Evolutionary conservation across 1,140 invertebrate species (phyloP), one percentile per base, ranked within the genome.

Genomic region (Drosophila chauvacae): DNA sequence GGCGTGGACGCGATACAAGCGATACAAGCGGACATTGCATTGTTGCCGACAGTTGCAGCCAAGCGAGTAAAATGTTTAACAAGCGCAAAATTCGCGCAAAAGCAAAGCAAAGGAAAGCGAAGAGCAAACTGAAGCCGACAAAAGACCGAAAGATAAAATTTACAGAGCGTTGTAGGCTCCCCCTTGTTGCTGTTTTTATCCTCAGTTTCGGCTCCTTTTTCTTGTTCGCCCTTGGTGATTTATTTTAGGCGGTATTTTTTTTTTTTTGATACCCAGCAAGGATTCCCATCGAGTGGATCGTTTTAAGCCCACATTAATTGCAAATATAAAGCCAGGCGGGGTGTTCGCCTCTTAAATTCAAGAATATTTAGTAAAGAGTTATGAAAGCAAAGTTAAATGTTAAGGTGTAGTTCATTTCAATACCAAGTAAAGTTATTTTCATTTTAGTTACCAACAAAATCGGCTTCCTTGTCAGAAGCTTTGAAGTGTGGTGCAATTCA

Each of bases 61-160:
- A 82, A 79, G 80, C 79, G 70, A 55, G 59, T 76, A 68, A 86
- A 87, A 81, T 86, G 83, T 86, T 86, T 87, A 87, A 87, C 70
- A 80, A 87, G 83, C 84, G 84, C 64, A 69, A 80, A 87, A 83
- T 83, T 74, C 65, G 66, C 68, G 70, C 68, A 83, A 70, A 70
- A 74, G 18, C 37, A 64, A 74, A 37, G 28, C 44, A 45, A 39
- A 57, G 45, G 3, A 16, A 48, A 48, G 23, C 23, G 68, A 30
- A 39, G 60, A 48, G 37, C 51, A 45, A 47, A 47, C 30, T 55
- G 66, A 75, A 57, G 61, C 42, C 45, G 56, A 68, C 71, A 77
- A 70, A 51, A 73, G 20, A 37, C 37, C 39, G 50, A 68, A 44
- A 72, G 82, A 84, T 73, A 87, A 73, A 63, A 63, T 60, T 42